phyloP scores from a whole-genome alignment of 2,888 invertebrate species.

The Lasioglossum pauxillum region DNA sequence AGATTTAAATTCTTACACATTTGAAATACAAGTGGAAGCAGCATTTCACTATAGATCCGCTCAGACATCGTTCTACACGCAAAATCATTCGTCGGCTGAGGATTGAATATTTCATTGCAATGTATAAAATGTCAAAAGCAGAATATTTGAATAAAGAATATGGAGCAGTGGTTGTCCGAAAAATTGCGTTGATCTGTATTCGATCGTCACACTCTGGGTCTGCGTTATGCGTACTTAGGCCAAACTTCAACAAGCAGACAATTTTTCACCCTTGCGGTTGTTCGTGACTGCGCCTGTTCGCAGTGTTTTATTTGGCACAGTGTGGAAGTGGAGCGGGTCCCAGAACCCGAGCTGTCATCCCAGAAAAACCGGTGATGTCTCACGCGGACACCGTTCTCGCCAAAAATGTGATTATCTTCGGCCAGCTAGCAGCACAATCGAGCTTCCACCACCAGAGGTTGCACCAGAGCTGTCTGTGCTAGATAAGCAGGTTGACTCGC shows the following conservation, averaged over 20 bases:
- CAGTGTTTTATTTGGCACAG: slow-evolving; percentile 53
- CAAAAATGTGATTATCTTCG: slow-evolving; percentile 65
- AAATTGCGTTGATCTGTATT: slow-evolving; percentile 25
- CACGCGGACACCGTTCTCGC: slow-evolving; percentile 33
- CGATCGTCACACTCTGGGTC: not conserved
- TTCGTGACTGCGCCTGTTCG: slow-evolving; percentile 35
- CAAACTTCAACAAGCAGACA: not conserved
- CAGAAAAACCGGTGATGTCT: slow-evolving; percentile 48
- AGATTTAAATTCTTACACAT: too few species aligned
- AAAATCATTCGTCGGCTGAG: too few species aligned
- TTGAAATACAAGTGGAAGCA: too few species aligned
- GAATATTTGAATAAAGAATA: too few species aligned
- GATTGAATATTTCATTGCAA: too few species aligned
- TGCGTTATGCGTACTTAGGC: not conserved
- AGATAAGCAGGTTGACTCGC: slow-evolving; percentile 33
- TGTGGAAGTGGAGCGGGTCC: slow-evolving; percentile 54
- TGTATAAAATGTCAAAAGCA: too few species aligned
- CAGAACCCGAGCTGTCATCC: slow-evolving; percentile 25
- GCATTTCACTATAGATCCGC: too few species aligned
- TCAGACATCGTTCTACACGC: too few species aligned
- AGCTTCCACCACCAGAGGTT: slow-evolving; percentile 41
- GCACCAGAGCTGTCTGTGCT: slow-evolving; percentile 20
- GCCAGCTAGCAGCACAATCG: slow-evolving; percentile 46
- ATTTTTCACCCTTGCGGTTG: slow-evolving; percentile 43
- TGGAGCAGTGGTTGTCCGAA: not conserved